These are phyloP conservation scores for Heliconius melpomene DNA, from an alignment of 1,140 invertebrate species.

Conservation along the genomic window DNA sequence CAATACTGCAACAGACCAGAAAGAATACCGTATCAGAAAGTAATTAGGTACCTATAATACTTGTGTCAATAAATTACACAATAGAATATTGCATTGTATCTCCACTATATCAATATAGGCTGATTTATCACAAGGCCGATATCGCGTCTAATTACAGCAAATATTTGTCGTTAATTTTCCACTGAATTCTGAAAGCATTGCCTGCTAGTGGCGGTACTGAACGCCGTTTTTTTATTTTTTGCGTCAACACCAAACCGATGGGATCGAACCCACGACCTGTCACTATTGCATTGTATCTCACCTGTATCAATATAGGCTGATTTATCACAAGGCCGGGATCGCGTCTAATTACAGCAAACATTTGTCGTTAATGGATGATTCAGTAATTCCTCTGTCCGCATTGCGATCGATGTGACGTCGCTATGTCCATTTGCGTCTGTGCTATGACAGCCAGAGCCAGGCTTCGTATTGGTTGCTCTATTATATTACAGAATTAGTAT, in stretches of 20 bases:
- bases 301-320: constrained; percentile 45
- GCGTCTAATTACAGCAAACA: constrained; percentile 61
- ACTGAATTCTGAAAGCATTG: too few species aligned
- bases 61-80: too few species aligned
- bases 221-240: too few species aligned
- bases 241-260: too few species aligned
- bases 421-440: constrained; percentile 19
- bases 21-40: too few species aligned
- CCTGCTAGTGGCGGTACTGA: too few species aligned
- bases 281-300: constrained; percentile 18
- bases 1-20: too few species aligned
- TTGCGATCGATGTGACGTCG: constrained; percentile 29
- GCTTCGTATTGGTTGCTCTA: background rate
- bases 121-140: constrained; percentile 54
- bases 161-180: constrained; percentile 60
- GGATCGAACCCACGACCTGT: too few species aligned
- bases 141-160: constrained; percentile 57
- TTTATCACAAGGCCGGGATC: constrained; percentile 51
- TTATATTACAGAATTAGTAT: constrained; percentile 7
- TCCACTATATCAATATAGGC: constrained; percentile 28
- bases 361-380: constrained; percentile 64
- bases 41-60: too few species aligned
- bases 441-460: background rate
- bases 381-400: constrained; percentile 49
- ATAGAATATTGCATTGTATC: background rate